Conservation (phyloP, 2,888 invertebrate species). For the Athripsodes cinereus region DNA sequence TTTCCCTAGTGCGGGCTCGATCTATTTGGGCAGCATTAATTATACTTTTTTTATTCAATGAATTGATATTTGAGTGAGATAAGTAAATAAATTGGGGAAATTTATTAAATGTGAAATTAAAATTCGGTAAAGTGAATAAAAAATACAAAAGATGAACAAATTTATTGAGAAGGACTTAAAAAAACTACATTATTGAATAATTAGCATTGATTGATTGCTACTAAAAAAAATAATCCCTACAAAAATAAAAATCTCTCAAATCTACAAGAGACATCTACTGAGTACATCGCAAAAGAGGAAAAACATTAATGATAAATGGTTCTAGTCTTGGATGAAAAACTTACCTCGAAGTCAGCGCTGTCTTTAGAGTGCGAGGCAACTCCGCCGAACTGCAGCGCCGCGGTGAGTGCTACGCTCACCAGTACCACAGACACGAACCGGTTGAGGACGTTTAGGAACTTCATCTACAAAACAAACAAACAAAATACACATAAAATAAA, state of each 20-base stretch:
- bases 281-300: neutral
- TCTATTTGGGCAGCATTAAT: no score
- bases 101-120: no score
- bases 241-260: no score
- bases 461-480: conserved; percentile 25
- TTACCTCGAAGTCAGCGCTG: conserved; percentile 26
- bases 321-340: neutral
- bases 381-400: conserved; percentile 26
- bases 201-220: no score
- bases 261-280: no score
- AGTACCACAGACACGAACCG: conserved; percentile 26
- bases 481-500: no score
- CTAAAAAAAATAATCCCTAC: no score
- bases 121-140: neutral
- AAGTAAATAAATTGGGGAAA: no score
- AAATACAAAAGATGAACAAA: neutral
- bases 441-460: conserved; percentile 23
- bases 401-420: conserved; percentile 26
- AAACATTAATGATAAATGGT: neutral
- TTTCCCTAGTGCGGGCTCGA: no score
- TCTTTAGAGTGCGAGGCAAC: conserved; percentile 26
- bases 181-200: neutral
- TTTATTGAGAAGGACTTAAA: neutral
- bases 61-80: no score
- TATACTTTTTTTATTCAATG: no score